Percentiles rank a stretch among this genome's conserved stretches.
phyloP scores from a whole-genome alignment of 2,888 invertebrate species.

The Agrotis segetum region DNA sequence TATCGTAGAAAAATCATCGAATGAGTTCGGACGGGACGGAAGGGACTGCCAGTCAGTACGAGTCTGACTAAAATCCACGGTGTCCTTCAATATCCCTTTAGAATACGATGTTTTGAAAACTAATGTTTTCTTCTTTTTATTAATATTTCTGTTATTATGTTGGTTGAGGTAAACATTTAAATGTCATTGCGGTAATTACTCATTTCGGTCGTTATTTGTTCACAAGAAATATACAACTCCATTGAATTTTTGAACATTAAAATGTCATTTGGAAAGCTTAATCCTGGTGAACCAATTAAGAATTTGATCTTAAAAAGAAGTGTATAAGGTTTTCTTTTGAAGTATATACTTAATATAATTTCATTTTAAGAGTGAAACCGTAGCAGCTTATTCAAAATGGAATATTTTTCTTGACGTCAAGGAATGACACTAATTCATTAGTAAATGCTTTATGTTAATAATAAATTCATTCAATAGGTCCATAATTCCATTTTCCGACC shows the following conservation, averaged over 20 bases:
- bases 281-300: slow-evolving; percentile 16
- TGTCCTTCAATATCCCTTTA: too few relatives aligned
- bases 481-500: slow-evolving; percentile 24
- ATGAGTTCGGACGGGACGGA: too few relatives aligned
- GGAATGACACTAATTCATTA: slow-evolving; percentile 16
- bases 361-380: neutral
- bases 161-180: slow-evolving; percentile 9
- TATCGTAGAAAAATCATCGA: too few relatives aligned
- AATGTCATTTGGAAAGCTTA: slow-evolving; percentile 20
- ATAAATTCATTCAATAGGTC: slow-evolving; percentile 24
- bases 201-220: neutral
- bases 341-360: neutral
- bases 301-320: neutral
- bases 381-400: neutral
- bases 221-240: neutral
- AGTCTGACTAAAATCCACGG: too few relatives aligned
- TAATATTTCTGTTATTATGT: neutral
- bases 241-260: slow-evolving; percentile 37
- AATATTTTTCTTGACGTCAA: slow-evolving; percentile 9
- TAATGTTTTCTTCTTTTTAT: too few relatives aligned
- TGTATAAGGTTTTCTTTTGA: neutral
- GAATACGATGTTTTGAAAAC: too few relatives aligned
- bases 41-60: too few relatives aligned
- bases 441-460: slow-evolving; percentile 6
- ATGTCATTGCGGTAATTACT: slow-evolving; percentile 22